Conservation (phyloP, 2,113 vertebrate species). For the Ptilonorhynchus violaceus region DNA sequence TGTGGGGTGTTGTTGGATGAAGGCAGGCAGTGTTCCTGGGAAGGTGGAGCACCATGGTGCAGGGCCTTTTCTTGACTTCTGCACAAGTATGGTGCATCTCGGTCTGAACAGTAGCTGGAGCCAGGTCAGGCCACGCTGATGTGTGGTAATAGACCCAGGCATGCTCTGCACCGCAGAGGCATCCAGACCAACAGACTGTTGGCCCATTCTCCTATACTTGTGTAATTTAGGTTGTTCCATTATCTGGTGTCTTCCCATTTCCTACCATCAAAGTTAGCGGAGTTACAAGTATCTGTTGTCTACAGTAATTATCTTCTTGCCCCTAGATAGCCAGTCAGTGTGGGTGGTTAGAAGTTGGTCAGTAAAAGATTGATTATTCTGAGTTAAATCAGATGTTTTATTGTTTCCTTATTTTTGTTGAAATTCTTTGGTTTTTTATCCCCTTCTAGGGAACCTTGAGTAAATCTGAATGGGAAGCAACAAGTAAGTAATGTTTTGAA, state of each 20-base stretch:
- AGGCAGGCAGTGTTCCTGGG: background rate
- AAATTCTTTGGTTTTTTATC: background rate
- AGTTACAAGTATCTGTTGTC: background rate
- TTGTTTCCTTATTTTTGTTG: background rate
- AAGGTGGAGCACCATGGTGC: background rate
- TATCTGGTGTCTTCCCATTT: background rate
- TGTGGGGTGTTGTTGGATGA: background rate
- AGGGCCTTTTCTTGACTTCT: background rate
- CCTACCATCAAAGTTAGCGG: accelerated
- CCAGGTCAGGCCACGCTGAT: background rate
- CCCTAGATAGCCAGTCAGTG: background rate
- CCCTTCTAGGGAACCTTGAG: conserved; percentile 87
- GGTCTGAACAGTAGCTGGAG: background rate
- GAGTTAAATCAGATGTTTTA: background rate
- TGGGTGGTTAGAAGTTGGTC: background rate
- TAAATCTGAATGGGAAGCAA: conserved; percentile 94
- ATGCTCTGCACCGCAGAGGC: background rate
- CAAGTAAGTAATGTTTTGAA: conserved; percentile 81
- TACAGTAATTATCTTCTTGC: background rate
- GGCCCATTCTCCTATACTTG: background rate
- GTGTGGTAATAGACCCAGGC: background rate
- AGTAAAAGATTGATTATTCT: background rate
- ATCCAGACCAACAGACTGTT: background rate
- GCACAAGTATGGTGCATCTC: background rate
- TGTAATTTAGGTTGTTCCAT: background rate